Evolutionary conservation across 2,113 vertebrate species (phyloP).

Genomic region (Cheirogaleus medius): DNA sequence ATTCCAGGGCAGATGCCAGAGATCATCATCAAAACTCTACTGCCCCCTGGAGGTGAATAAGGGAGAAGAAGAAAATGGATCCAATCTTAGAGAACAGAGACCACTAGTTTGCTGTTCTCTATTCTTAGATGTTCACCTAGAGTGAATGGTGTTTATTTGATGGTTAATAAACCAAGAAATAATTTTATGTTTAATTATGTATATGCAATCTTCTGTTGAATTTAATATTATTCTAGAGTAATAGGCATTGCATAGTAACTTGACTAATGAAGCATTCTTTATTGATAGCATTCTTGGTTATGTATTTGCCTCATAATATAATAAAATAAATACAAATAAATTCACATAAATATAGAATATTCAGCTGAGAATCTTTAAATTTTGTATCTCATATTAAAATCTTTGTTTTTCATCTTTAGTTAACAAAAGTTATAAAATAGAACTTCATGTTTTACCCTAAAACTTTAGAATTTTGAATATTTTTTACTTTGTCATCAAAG

Average conservation of each 20-base stretch:
- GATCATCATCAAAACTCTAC: background rate
- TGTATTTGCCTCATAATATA: background rate
- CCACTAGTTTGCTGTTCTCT: background rate
- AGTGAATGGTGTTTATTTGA: background rate
- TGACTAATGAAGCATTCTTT: background rate
- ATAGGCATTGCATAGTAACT: background rate
- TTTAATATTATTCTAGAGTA: slow-evolving; percentile 6
- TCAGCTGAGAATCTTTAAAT: background rate
- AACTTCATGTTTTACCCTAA: slow-evolving; percentile 6
- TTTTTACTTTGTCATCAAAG: background rate
- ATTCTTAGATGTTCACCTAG: background rate
- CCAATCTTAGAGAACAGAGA: background rate
- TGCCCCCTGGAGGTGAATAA: slow-evolving; percentile 53
- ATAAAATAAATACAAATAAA: background rate
- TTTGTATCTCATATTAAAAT: background rate
- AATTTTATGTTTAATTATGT: background rate
- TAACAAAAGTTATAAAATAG: background rate
- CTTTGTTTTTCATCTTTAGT: slow-evolving; percentile 13
- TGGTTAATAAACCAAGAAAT: background rate
- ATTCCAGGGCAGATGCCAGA: background rate
- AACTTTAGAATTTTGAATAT: background rate
- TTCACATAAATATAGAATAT: background rate
- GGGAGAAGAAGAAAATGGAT: background rate
- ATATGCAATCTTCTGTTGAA: background rate
- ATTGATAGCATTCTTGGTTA: background rate